These are phyloP conservation scores for Acleris holmiana DNA, from an alignment of 2,888 invertebrate genomes.

Conservation along the genomic window DNA sequence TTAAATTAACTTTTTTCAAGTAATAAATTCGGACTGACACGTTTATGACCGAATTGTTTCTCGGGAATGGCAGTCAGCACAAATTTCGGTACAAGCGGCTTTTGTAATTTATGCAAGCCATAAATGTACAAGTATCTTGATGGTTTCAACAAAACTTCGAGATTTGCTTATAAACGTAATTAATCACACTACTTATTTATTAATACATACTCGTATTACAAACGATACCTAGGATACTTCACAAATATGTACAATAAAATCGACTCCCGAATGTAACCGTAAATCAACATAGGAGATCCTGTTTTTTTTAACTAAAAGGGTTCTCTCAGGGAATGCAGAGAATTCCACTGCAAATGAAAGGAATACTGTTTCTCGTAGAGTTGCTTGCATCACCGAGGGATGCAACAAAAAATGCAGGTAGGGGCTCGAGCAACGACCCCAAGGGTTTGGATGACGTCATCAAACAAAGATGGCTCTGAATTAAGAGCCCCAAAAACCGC, in stretches of 20 bases:
- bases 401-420: slow-evolving; percentile 82
- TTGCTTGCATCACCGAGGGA: slow-evolving; percentile 72
- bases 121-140: too few species aligned
- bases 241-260: background rate
- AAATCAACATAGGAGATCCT: slow-evolving; percentile 2
- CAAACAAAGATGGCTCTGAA: slow-evolving; percentile 48
- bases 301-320: slow-evolving; percentile 22
- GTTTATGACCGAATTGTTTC: slow-evolving; percentile 23
- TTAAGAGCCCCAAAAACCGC: slow-evolving; percentile 54
- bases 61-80: background rate
- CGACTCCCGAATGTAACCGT: slow-evolving; percentile 1
- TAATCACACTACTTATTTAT: background rate
- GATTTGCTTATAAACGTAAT: too few species aligned
- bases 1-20: slow-evolving; percentile 35
- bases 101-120: too few species aligned
- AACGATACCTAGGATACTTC: background rate
- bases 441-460: slow-evolving; percentile 74
- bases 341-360: slow-evolving; percentile 44
- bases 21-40: slow-evolving; percentile 28
- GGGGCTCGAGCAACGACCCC: slow-evolving; percentile 79
- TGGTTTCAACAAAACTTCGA: too few species aligned
- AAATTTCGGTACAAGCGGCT: background rate
- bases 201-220: background rate
- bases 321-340: slow-evolving; percentile 40
- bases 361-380: slow-evolving; percentile 59